A percentile compares a stretch with the other conserved stretches of the same genome.
Conservation (phyloP, 2,113 vertebrate genomes). For the Galeopterus variegatus region DNA sequence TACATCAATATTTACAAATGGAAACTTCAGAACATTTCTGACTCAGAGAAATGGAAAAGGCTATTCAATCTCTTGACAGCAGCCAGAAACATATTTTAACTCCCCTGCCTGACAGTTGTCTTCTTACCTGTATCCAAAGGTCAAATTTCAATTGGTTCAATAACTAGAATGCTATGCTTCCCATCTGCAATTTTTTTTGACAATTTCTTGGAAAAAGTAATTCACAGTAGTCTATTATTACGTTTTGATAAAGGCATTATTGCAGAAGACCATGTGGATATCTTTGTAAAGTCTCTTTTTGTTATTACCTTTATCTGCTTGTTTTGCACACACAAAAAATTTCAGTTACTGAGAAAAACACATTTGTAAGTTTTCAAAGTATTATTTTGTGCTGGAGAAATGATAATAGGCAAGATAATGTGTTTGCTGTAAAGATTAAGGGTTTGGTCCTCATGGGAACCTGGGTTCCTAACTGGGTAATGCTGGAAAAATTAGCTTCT, state of each 20-base stretch:
- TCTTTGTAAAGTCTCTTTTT: slow-evolving; percentile 21
- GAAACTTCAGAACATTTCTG: slow-evolving; percentile 38
- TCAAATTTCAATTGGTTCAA: slow-evolving; percentile 64
- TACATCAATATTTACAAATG: neutral
- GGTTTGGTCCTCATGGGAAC: neutral
- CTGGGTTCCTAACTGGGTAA: neutral
- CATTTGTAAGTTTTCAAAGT: slow-evolving; percentile 12
- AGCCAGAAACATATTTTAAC: slow-evolving; percentile 5
- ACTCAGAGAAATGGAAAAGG: neutral
- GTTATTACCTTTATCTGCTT: slow-evolving; percentile 4
- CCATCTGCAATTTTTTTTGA: slow-evolving; percentile 3
- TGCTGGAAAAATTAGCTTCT: neutral
- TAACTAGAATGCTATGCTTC: slow-evolving; percentile 53
- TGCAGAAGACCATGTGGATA: neutral
- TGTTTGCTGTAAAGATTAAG: neutral
- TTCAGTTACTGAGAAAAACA: slow-evolving; percentile 23
- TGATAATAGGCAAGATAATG: neutral
- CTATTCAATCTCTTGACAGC: neutral
- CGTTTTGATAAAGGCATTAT: slow-evolving; percentile 35
- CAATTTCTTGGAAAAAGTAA: slow-evolving; percentile 63
- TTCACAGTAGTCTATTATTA: slow-evolving; percentile 46
- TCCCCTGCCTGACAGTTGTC: neutral
- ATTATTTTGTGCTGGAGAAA: neutral
- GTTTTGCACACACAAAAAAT: neutral
- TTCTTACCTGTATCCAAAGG: slow-evolving; percentile 63